phyloP scores from a whole-genome alignment of 2,888 invertebrate genomes.

The Agrotis clavis region DNA sequence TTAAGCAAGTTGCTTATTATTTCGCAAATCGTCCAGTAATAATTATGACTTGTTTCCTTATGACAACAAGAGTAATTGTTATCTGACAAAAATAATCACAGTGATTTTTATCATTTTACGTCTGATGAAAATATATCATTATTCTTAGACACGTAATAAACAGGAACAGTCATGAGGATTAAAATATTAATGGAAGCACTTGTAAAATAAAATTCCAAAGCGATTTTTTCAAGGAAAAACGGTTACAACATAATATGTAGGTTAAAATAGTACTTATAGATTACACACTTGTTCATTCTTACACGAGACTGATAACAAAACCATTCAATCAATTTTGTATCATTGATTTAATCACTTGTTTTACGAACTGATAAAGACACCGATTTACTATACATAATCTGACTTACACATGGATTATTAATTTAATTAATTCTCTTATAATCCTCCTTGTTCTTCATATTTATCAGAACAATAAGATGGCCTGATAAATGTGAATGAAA shows the following conservation, averaged over 20 bases:
- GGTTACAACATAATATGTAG: not conserved
- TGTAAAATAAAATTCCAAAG: too few species aligned
- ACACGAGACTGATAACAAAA: not conserved
- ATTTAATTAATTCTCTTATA: not conserved
- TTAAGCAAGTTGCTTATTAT: not conserved
- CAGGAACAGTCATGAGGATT: too few species aligned
- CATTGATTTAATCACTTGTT: not conserved
- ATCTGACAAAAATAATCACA: not conserved
- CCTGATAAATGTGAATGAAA: conserved; percentile 30
- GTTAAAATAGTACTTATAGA: not conserved
- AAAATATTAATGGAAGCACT: too few species aligned
- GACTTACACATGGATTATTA: conserved; percentile 9
- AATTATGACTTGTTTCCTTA: not conserved
- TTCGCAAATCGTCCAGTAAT: not conserved
- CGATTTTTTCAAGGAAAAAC: too few species aligned
- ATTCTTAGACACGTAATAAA: too few species aligned
- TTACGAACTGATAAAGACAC: conserved; percentile 6
- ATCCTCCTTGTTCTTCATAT: not conserved
- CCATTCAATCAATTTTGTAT: not conserved
- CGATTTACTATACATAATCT: not conserved
- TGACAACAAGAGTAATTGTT: not conserved
- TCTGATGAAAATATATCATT: not conserved
- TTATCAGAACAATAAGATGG: conserved; percentile 28
- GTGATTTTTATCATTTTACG: not conserved
- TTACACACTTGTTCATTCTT: not conserved